phyloP scores from a whole-genome alignment of 2,888 invertebrate species.

The Drosophila sordidula region DNA sequence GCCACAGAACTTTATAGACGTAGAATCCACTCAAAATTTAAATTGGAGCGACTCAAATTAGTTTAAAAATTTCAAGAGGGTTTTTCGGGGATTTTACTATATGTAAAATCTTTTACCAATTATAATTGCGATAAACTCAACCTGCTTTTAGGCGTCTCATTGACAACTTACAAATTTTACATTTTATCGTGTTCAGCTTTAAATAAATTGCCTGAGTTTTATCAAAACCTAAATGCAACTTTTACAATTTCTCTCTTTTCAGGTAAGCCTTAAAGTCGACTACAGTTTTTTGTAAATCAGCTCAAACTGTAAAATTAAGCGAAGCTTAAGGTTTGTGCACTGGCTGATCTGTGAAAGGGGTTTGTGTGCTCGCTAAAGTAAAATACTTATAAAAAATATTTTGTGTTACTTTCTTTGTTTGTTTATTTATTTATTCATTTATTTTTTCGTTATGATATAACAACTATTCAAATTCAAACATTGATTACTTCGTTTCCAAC shows the following conservation, averaged over 20 bases:
- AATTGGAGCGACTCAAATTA: too few relatives aligned
- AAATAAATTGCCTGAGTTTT: neutral
- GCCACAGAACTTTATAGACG: too few relatives aligned
- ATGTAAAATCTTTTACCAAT: neutral
- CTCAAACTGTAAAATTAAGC: slow-evolving; percentile 9
- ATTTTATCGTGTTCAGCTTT: too few relatives aligned
- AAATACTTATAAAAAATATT: slow-evolving; percentile 9
- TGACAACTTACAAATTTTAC: too few relatives aligned
- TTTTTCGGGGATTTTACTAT: too few relatives aligned
- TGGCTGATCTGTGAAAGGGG: neutral
- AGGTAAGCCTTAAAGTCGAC: slow-evolving; percentile 59
- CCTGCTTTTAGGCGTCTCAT: neutral
- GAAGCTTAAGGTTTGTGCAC: slow-evolving; percentile 18
- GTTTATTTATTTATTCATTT: slow-evolving; percentile 19
- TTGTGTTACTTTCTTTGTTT: slow-evolving; percentile 2
- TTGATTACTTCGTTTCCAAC: slow-evolving; percentile 39
- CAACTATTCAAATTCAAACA: slow-evolving; percentile 48
- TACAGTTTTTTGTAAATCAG: neutral
- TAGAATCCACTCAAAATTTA: too few relatives aligned
- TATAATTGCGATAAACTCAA: neutral
- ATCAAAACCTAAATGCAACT: slow-evolving; percentile 15
- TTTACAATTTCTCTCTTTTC: slow-evolving; percentile 33
- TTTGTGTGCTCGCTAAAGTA: slow-evolving; percentile 8
- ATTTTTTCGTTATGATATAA: slow-evolving; percentile 33
- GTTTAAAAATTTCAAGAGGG: too few relatives aligned